Percentiles rank a stretch among this genome's conserved stretches.
Evolutionary conservation across 2,888 invertebrate species (phyloP).

Genomic region (Teleogryllus oceanicus): DNA sequence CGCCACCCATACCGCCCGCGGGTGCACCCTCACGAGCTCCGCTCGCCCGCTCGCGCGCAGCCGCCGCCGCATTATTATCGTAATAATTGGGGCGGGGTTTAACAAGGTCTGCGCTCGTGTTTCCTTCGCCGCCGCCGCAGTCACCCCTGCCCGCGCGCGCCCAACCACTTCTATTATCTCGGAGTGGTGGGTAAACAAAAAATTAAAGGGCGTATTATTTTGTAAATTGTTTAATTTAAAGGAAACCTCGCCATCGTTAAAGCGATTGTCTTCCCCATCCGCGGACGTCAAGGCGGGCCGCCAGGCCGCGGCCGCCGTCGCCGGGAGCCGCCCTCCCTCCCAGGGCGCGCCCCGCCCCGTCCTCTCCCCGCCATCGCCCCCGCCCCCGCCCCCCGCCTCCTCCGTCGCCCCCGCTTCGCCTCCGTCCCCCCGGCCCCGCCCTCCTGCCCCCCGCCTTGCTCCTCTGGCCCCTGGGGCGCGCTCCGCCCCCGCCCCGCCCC

Average conservation of each 20-base stretch:
- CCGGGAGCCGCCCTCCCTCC: background rate
- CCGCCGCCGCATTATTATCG: background rate
- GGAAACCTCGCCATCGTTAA: background rate
- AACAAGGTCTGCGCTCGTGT: background rate
- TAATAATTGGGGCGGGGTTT: background rate
- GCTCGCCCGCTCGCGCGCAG: background rate
- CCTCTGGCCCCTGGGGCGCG: too few relatives aligned
- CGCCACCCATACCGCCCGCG: background rate
- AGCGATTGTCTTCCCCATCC: background rate
- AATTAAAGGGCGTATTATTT: slow-evolving; percentile 5
- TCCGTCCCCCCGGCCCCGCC: too few relatives aligned
- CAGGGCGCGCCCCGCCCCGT: too few relatives aligned
- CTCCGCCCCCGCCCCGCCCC: too few relatives aligned
- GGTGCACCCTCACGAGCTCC: background rate
- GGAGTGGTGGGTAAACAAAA: background rate
- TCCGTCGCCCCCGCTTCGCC: too few relatives aligned
- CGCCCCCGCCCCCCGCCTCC: too few relatives aligned
- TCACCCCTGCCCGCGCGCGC: too few relatives aligned
- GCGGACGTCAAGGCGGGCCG: background rate
- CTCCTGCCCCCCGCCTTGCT: too few relatives aligned
- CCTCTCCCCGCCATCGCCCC: too few relatives aligned
- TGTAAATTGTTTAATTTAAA: slow-evolving; percentile 18
- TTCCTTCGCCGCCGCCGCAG: background rate
- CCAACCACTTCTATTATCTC: background rate
- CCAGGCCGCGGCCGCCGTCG: background rate